phyloP scores from a whole-genome alignment of 92 coral and sea anemone genomes.

The Zoanthus gigantus region DNA sequence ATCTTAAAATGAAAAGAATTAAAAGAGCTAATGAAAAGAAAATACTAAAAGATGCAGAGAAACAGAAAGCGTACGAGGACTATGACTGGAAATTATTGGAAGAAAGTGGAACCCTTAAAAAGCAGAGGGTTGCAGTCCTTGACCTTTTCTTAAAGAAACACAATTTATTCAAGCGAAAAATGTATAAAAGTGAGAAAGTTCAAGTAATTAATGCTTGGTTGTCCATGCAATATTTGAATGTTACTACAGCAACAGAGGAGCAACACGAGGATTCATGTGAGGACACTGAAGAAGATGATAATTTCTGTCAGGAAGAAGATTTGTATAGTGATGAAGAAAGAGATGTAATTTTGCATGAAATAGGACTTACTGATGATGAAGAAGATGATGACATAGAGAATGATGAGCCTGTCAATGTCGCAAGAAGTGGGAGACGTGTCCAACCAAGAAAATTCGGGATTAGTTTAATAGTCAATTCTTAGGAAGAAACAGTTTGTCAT shows the following conservation, averaged over 20 bases:
- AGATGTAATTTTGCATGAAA: too few species aligned
- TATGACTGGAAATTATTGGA: constrained; percentile 2
- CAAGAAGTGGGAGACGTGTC: constrained; percentile 6
- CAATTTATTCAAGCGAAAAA: background rate
- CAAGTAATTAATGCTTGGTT: constrained; percentile 4
- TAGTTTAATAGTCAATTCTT: too few species aligned
- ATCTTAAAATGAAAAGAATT: background rate
- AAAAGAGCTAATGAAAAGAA: background rate
- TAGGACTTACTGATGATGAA: too few species aligned
- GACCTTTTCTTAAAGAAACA: constrained; percentile 2
- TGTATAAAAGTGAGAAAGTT: background rate
- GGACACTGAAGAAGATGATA: too few species aligned
- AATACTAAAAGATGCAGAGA: background rate
- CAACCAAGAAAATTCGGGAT: background rate
- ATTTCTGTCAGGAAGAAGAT: too few species aligned
- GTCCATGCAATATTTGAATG: background rate
- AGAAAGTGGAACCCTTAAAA: constrained; percentile 1
- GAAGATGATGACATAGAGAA: too few species aligned
- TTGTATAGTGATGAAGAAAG: too few species aligned
- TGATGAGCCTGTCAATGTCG: background rate
- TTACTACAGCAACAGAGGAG: too few species aligned
- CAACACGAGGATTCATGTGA: too few species aligned
- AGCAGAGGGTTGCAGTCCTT: background rate
- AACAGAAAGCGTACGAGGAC: background rate
- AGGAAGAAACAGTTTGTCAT: too few species aligned